Percentiles rank a stretch among this genome's conserved stretches.
These are phyloP conservation scores for Nymphalis urticae DNA, from an alignment of 2,888 invertebrate species.

Conservation along the genomic window DNA sequence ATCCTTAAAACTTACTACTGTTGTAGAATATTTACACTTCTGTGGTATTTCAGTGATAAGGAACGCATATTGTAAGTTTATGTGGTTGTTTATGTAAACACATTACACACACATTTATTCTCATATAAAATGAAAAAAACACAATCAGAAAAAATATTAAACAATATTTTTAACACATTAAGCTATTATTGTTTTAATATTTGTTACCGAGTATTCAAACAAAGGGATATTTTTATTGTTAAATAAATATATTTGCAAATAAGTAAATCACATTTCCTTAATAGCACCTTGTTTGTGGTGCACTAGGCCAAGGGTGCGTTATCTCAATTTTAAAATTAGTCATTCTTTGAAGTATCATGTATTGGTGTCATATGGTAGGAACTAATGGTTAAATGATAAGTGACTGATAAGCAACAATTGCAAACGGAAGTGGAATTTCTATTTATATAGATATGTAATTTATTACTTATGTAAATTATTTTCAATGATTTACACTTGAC, in stretches of 20 bases:
- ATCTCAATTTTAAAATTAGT: slow-evolving; percentile 31
- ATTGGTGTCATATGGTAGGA: slow-evolving; percentile 26
- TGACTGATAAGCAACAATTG: slow-evolving; percentile 20
- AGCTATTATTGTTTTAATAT: too few relatives aligned
- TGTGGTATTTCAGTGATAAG: too few relatives aligned
- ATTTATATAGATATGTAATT: slow-evolving; percentile 14
- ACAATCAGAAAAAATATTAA: too few relatives aligned
- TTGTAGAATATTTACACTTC: too few relatives aligned
- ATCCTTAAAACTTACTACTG: too few relatives aligned
- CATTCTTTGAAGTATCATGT: slow-evolving; percentile 20
- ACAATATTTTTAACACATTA: too few relatives aligned
- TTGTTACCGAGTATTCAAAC: too few relatives aligned
- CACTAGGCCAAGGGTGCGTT: slow-evolving; percentile 33
- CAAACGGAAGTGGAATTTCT: slow-evolving; percentile 18
- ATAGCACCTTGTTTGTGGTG: slow-evolving; percentile 32
- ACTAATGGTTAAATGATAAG: slow-evolving; percentile 31
- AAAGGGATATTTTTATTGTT: not conserved
- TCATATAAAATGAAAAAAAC: too few relatives aligned
- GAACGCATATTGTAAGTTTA: too few relatives aligned
- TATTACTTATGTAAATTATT: not conserved
- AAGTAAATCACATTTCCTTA: slow-evolving; percentile 20
- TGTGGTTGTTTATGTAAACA: too few relatives aligned
- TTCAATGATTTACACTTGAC: too few relatives aligned
- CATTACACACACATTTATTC: too few relatives aligned
- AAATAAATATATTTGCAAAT: not conserved